These are phyloP conservation scores for Cariama cristata DNA, from an alignment of 2,113 vertebrate species.

Conservation along the genomic window DNA sequence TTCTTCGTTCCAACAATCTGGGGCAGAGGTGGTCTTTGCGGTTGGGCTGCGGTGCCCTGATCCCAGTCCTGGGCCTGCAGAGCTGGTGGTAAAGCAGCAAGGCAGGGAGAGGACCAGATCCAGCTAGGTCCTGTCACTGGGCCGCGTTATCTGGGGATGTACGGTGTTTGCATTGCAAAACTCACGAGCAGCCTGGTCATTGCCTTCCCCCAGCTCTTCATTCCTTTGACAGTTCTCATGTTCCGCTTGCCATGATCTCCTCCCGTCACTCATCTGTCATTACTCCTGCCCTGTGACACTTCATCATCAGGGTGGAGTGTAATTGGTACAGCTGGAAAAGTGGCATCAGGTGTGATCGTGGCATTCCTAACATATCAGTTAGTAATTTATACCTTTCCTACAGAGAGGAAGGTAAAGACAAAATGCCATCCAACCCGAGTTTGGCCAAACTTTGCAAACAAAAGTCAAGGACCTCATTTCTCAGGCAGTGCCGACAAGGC, in stretches of 20 bases:
- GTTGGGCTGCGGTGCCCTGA: not conserved
- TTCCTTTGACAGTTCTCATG: not conserved
- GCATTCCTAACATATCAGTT: not conserved
- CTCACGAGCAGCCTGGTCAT: not conserved
- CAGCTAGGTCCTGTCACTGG: not conserved
- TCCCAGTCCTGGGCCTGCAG: not conserved
- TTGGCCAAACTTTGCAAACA: not conserved
- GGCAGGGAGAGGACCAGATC: not conserved
- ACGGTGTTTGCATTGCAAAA: not conserved
- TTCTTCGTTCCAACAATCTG: not conserved
- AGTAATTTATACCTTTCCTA: not conserved
- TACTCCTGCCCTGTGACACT: not conserved
- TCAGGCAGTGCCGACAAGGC: not conserved
- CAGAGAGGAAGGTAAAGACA: not conserved
- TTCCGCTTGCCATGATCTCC: not conserved
- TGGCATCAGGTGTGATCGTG: not conserved
- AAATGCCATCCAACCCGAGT: not conserved
- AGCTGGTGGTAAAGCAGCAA: not conserved
- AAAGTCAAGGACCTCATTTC: not conserved
- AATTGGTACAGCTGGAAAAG: slow-evolving; percentile 40
- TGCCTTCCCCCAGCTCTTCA: not conserved
- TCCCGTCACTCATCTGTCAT: not conserved
- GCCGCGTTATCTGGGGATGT: not conserved
- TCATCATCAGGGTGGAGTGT: slow-evolving; percentile 1
- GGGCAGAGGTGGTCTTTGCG: not conserved